Conservation (phyloP, 2,888 invertebrate genomes). For the Odontocolon sp. region DNA sequence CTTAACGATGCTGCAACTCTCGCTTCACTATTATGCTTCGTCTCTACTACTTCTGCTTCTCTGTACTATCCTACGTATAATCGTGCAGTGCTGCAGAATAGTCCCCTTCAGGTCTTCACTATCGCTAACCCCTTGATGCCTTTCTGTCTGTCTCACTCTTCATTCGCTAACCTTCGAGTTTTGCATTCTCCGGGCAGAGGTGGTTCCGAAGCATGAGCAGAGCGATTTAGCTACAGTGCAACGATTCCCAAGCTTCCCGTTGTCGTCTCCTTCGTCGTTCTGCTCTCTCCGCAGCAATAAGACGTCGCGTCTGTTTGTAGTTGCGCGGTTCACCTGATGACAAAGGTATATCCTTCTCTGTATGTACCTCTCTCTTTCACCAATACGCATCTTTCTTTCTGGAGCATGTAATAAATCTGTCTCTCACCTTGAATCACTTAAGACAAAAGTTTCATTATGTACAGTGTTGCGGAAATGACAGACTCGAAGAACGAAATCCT, state of each 20-base stretch:
- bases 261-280: conserved; percentile 6
- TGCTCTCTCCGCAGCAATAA: conserved; percentile 62
- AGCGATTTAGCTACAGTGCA: conserved; percentile 15
- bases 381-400: conserved; percentile 1
- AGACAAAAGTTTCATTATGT: neutral
- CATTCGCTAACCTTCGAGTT: conserved; percentile 27
- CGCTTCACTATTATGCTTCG: neutral
- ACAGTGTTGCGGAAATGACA: neutral
- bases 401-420: conserved; percentile 18
- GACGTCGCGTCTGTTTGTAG: conserved; percentile 67
- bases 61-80: too few species aligned
- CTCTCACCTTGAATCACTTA: neutral
- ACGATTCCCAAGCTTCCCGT: conserved; percentile 67
- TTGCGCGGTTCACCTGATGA: conserved; percentile 29
- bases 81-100: too few species aligned
- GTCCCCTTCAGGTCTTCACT: too few species aligned
- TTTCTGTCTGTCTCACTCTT: neutral
- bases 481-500: neutral
- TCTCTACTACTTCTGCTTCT: too few species aligned
- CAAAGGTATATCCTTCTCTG: conserved; percentile 26
- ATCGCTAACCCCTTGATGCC: too few species aligned
- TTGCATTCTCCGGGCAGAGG: neutral
- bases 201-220: neutral
- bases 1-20: conserved; percentile 25
- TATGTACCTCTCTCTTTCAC: neutral